These are phyloP conservation scores for Drosophila glabriapex DNA, from an alignment of 2,888 invertebrate genomes.

Conservation along the genomic window DNA sequence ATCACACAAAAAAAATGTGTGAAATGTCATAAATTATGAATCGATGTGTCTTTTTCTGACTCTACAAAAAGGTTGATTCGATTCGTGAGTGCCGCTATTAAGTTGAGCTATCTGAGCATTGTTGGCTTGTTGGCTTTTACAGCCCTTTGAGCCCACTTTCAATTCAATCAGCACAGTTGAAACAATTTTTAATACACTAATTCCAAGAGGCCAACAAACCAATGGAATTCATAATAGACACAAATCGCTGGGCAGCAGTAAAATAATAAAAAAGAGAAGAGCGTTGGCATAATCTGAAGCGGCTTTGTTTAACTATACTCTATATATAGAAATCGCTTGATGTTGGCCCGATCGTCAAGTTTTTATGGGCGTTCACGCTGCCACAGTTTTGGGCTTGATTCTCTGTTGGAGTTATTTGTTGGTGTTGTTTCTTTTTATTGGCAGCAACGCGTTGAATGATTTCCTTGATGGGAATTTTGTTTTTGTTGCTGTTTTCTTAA, in stretches of 20 bases:
- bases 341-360: constrained; percentile 52
- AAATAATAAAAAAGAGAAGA: constrained; percentile 32
- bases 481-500: constrained; percentile 55
- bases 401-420: background rate
- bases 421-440: constrained; percentile 50
- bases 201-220: constrained; percentile 15
- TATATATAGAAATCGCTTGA: constrained; percentile 39
- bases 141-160: constrained; percentile 52
- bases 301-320: constrained; percentile 41
- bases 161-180: constrained; percentile 62
- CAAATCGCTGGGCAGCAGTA: constrained; percentile 32
- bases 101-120: constrained; percentile 26
- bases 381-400: constrained; percentile 16
- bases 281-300: constrained; percentile 45
- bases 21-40: constrained; percentile 21
- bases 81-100: constrained; percentile 32
- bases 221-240: constrained; percentile 67
- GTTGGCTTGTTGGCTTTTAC: constrained; percentile 35
- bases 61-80: background rate
- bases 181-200: constrained; percentile 58
- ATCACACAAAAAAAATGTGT: constrained; percentile 12
- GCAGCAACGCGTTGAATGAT: constrained; percentile 62
- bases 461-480: constrained; percentile 60
- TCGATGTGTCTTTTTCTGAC: constrained; percentile 26
- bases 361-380: constrained; percentile 56